Evolutionary conservation across 2,888 invertebrate species (phyloP).

Genomic region (Acrobasis consociella): DNA sequence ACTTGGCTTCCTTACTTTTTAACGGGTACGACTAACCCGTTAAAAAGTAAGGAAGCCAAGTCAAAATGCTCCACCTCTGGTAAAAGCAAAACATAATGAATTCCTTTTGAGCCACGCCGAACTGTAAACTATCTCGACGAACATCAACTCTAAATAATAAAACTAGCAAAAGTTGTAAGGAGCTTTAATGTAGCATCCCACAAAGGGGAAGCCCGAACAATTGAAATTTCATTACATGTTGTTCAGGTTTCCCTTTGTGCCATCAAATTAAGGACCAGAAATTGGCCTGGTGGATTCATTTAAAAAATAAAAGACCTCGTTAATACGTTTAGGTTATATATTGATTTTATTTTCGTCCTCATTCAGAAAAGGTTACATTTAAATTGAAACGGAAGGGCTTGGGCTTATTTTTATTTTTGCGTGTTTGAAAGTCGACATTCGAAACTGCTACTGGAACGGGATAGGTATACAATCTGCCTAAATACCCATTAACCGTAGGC

Average conservation of each 20-base stretch:
- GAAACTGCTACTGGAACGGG: no score
- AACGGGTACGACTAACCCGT: no score
- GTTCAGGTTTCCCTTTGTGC: constrained; percentile 39
- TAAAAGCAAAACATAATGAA: neutral
- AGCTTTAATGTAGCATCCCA: constrained; percentile 33
- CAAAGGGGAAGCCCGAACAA: constrained; percentile 40
- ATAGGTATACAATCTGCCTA: no score
- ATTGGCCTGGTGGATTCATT: neutral
- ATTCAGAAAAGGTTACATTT: neutral
- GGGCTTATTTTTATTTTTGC: neutral
- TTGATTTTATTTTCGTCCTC: neutral
- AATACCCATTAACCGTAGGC: no score
- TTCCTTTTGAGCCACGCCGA: neutral
- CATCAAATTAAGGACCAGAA: constrained; percentile 31
- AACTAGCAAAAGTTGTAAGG: constrained; percentile 28
- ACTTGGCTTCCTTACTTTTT: no score
- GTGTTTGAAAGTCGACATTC: neutral
- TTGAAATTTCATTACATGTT: constrained; percentile 48
- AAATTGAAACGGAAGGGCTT: neutral
- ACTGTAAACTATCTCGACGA: neutral
- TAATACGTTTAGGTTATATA: neutral
- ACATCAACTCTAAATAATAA: constrained; percentile 8
- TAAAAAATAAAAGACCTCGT: neutral
- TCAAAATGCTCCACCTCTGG: neutral
- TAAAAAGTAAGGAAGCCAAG: neutral